Conservation (phyloP, 2,797 vertebrate genomes). For the Myiothlypis coronata region DNA sequence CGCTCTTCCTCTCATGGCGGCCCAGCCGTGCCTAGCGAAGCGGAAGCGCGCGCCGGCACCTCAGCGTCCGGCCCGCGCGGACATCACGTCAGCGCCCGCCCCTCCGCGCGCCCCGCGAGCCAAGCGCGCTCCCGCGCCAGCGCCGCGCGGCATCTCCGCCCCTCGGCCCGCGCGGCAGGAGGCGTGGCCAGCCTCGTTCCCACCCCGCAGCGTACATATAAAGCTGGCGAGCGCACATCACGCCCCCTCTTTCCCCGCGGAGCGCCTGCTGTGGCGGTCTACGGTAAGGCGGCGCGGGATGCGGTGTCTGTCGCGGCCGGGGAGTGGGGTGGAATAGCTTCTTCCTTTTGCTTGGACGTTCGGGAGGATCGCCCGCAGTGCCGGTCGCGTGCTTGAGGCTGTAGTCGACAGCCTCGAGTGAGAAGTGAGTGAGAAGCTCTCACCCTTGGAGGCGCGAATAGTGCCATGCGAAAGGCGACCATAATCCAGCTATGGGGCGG, state of each 20-base stretch:
- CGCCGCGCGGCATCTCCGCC: background rate
- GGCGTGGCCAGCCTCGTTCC: background rate
- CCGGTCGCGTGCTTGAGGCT: fast-evolving
- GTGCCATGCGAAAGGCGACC: background rate
- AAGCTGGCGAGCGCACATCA: fast-evolving
- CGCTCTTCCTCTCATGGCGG: fast-evolving
- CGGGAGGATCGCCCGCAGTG: fast-evolving
- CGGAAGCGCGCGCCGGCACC: background rate
- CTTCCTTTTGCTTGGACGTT: fast-evolving
- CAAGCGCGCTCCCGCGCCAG: fast-evolving
- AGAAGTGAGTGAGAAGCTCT: background rate
- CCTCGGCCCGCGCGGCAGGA: fast-evolving
- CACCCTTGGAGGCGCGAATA: too few species aligned
- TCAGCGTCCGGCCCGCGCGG: too few species aligned
- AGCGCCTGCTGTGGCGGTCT: fast-evolving
- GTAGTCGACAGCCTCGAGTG: too few species aligned
- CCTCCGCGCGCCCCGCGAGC: fast-evolving
- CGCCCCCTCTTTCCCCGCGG: fast-evolving
- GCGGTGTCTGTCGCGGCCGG: fast-evolving
- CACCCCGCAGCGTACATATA: background rate
- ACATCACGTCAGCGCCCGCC: background rate
- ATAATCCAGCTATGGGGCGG: background rate
- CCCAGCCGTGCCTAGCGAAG: fast-evolving
- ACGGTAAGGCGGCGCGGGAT: fast-evolving
- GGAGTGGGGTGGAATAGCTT: fast-evolving